These are phyloP conservation scores for Rhodeus uyekii DNA, from an alignment of 2,797 vertebrate species.

Conservation along the genomic window DNA sequence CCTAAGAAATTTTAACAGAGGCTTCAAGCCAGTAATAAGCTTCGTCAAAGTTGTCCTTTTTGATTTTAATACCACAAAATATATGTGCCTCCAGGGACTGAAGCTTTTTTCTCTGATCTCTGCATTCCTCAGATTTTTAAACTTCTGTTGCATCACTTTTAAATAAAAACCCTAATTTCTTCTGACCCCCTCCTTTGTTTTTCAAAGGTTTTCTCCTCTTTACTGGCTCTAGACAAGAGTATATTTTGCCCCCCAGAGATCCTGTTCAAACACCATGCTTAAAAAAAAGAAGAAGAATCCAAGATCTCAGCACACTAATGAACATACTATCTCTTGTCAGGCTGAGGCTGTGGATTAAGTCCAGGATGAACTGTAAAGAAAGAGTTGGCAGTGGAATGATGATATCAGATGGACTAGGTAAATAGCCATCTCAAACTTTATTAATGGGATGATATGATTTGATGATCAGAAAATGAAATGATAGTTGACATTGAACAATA, in stretches of 20 bases:
- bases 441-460: not conserved
- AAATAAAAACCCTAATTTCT: constrained; percentile 64
- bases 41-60: not conserved
- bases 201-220: constrained; percentile 48
- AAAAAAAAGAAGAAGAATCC: constrained; percentile 57
- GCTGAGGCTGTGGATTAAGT: constrained; percentile 74
- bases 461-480: constrained; percentile 24
- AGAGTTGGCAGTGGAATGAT: constrained; percentile 30
- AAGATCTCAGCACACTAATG: constrained; percentile 67
- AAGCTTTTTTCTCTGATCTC: constrained; percentile 19
- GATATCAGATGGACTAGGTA: constrained; percentile 51
- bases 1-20: not conserved
- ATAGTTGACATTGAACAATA: constrained; percentile 6
- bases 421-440: constrained; percentile 50
- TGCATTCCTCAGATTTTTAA: constrained; percentile 50
- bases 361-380: constrained; percentile 45
- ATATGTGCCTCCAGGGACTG: not conserved
- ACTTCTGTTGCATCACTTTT: constrained; percentile 62
- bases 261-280: constrained; percentile 64
- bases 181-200: constrained; percentile 31
- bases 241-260: constrained; percentile 54
- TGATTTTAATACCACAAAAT: not conserved
- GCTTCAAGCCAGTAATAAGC: not conserved
- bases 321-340: constrained; percentile 71
- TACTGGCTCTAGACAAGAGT: constrained; percentile 66